A percentile compares a stretch with the other conserved stretches of the same genome.
phyloP scores from a whole-genome alignment of 2,888 invertebrate genomes.

The Priapulus caudatus region DNA sequence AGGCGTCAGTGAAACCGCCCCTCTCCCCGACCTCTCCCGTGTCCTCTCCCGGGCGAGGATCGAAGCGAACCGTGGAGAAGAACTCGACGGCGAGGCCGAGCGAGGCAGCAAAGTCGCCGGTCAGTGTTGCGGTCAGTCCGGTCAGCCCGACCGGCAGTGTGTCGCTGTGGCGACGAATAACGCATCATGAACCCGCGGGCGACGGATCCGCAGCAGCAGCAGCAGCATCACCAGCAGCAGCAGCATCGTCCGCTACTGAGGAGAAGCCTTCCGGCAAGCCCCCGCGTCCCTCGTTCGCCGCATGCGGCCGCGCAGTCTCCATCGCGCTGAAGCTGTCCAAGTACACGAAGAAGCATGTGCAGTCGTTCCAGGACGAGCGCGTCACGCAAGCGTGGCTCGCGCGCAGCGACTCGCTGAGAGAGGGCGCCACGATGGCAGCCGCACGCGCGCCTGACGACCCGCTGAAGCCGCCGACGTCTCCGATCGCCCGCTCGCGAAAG shows the following conservation, averaged over 20 bases:
- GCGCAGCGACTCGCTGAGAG: not conserved
- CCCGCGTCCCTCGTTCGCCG: not conserved
- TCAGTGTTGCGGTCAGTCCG: not conserved
- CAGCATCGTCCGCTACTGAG: not conserved
- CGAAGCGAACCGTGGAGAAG: not conserved
- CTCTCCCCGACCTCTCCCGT: too few relatives aligned
- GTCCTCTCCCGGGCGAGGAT: too few relatives aligned
- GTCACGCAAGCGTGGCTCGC: not conserved
- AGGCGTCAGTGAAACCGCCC: too few relatives aligned
- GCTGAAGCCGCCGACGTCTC: not conserved
- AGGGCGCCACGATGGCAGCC: not conserved
- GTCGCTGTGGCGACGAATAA: not conserved
- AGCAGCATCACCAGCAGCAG: not conserved
- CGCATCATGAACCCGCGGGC: not conserved
- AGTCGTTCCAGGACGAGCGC: not conserved
- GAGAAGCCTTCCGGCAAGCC: conserved; percentile 3
- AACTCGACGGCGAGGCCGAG: not conserved
- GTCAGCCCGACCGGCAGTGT: not conserved
- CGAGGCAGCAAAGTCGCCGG: not conserved
- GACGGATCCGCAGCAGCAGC: not conserved
- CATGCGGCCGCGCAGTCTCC: not conserved
- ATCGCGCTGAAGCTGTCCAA: not conserved
- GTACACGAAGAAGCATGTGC: conserved; percentile 1
- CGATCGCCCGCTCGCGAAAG: not conserved
- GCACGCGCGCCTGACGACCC: not conserved